phyloP scores from a whole-genome alignment of 2,113 vertebrate genomes.

The Reinhardtius hippoglossoides region DNA sequence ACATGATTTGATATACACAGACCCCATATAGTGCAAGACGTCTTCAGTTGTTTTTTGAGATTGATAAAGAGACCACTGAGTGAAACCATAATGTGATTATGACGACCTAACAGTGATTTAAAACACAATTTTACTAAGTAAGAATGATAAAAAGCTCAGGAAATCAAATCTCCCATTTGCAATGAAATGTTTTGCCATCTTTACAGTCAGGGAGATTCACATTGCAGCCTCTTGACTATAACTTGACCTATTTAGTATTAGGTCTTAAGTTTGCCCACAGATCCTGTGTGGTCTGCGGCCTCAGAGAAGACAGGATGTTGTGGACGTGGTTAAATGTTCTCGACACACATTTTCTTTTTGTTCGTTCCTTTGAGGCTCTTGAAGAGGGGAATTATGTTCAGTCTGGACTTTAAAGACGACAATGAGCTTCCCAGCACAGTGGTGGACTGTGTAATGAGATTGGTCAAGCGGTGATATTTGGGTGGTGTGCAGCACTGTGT shows the following conservation, averaged over 20 bases:
- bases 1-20: too few relatives aligned
- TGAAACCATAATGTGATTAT: too few relatives aligned
- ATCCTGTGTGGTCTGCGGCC: neutral
- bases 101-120: too few relatives aligned
- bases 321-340: slow-evolving; percentile 1
- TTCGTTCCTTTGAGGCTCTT: slow-evolving; percentile 32
- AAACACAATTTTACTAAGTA: too few relatives aligned
- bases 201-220: neutral
- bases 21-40: too few relatives aligned
- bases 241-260: too few relatives aligned
- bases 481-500: slow-evolving; percentile 27
- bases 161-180: too few relatives aligned
- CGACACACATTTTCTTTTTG: slow-evolving; percentile 20
- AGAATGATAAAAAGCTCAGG: too few relatives aligned
- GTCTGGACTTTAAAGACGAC: slow-evolving; percentile 40
- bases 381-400: slow-evolving; percentile 37
- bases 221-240: neutral
- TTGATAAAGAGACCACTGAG: too few relatives aligned
- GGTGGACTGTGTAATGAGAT: slow-evolving; percentile 51
- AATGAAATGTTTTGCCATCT: neutral
- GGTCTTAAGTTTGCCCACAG: neutral
- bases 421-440: slow-evolving; percentile 23
- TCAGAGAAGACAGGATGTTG: slow-evolving; percentile 3
- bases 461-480: slow-evolving; percentile 49
- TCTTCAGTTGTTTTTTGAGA: too few relatives aligned